phyloP scores from a whole-genome alignment of 2,113 vertebrate species.

The Nyctibius bracteatus region DNA sequence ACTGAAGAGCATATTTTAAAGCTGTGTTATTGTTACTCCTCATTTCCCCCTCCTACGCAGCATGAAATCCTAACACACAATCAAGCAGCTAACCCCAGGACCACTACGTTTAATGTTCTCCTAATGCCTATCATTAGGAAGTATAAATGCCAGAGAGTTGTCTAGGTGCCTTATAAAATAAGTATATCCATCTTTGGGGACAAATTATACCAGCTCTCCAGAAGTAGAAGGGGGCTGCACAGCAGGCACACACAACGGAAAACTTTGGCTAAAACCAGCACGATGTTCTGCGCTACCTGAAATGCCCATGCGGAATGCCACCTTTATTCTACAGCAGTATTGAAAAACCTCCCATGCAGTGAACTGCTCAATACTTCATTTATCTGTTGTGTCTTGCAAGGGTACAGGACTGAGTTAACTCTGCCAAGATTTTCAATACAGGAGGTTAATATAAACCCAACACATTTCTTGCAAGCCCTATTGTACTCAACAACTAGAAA shows the following conservation, averaged over 20 bases:
- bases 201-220: background rate
- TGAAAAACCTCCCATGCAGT: constrained; percentile 11
- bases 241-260: background rate
- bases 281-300: background rate
- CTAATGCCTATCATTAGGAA: constrained; percentile 18
- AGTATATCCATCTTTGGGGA: background rate
- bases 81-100: constrained; percentile 26
- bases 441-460: constrained; percentile 47
- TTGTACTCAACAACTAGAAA: constrained; percentile 45
- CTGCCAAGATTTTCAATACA: constrained; percentile 1
- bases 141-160: background rate
- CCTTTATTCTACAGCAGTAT: background rate
- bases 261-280: background rate
- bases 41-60: background rate
- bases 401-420: constrained; percentile 33
- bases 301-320: background rate
- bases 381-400: background rate
- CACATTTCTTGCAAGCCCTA: constrained; percentile 20
- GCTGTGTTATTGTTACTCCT: constrained; percentile 1
- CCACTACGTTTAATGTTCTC: background rate
- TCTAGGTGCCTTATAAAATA: constrained; percentile 5
- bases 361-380: constrained; percentile 22
- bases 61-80: background rate
- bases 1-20: background rate
- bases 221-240: background rate